phyloP scores from a whole-genome alignment of 2,888 invertebrate genomes.

The Heliconius ismenius region DNA sequence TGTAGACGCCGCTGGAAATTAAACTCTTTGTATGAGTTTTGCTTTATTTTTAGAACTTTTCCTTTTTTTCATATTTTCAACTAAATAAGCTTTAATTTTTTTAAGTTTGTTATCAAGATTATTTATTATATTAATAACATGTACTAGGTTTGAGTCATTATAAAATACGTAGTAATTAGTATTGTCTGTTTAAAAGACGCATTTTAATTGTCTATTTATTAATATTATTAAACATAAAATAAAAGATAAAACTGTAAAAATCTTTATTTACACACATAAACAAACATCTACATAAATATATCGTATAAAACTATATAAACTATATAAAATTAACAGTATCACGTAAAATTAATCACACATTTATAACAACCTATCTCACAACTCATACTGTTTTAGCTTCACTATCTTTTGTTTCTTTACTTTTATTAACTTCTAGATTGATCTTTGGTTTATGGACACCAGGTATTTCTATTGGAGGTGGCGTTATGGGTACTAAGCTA shows the following conservation, averaged over 20 bases:
- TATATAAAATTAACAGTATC: conserved; percentile 38
- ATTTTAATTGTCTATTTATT: not conserved
- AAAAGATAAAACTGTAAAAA: conserved; percentile 51
- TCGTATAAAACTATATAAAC: conserved; percentile 37
- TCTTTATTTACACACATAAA: conserved; percentile 65
- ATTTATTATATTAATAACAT: not conserved
- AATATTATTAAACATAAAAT: not conserved
- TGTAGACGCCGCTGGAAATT: conserved; percentile 31
- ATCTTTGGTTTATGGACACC: conserved; percentile 68
- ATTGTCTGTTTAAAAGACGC: too few relatives aligned
- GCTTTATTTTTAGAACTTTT: conserved; percentile 1
- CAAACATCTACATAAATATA: conserved; percentile 51
- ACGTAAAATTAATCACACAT: conserved; percentile 34
- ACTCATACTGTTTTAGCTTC: conserved; percentile 64
- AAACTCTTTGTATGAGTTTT: conserved; percentile 27
- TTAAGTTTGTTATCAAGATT: not conserved
- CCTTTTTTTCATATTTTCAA: not conserved
- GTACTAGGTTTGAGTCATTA: not conserved
- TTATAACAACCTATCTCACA: conserved; percentile 33
- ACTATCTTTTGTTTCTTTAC: conserved; percentile 55
- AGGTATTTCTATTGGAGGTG: conserved; percentile 69
- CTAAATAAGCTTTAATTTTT: not conserved
- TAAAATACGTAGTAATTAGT: not conserved
- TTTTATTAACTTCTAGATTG: conserved; percentile 54
- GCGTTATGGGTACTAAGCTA: conserved; percentile 72